Percentiles rank a stretch among this genome's conserved stretches.
phyloP scores from a whole-genome alignment of 1,140 invertebrate species.

The Temnothorax longispinosus region DNA sequence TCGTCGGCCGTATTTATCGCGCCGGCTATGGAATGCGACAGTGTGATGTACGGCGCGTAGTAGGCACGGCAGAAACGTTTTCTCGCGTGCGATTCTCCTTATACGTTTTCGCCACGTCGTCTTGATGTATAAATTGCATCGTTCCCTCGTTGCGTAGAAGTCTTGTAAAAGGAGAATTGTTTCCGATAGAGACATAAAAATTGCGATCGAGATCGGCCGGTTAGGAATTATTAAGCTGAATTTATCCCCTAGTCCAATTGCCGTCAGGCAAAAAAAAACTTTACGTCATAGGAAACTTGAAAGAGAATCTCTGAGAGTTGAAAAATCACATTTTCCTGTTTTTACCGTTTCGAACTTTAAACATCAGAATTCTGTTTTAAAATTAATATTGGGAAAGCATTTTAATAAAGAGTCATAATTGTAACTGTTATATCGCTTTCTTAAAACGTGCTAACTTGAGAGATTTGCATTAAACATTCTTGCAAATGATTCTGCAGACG shows the following conservation, averaged over 20 bases:
- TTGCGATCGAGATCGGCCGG: neutral
- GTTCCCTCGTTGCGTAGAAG: constrained; percentile 5
- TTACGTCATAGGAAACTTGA: neutral
- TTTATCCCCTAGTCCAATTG: neutral
- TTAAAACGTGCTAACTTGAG: neutral
- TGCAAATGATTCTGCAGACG: neutral
- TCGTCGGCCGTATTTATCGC: constrained; percentile 56
- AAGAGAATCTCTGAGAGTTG: neutral
- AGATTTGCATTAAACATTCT: constrained; percentile 2
- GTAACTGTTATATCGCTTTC: neutral
- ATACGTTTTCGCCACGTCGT: constrained; percentile 27
- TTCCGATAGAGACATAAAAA: neutral
- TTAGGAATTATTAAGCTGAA: constrained; percentile 1
- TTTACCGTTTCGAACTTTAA: neutral
- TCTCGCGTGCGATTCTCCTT: constrained; percentile 34
- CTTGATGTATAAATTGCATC: constrained; percentile 40
- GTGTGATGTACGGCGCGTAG: constrained; percentile 53
- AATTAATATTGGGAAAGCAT: neutral
- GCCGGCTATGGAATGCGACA: constrained; percentile 49
- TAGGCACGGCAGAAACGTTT: constrained; percentile 50
- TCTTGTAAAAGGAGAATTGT: constrained; percentile 6
- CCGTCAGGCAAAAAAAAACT: neutral
- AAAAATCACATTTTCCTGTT: neutral
- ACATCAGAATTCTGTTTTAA: neutral
- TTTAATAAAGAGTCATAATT: neutral